Evolutionary conservation across 2,113 vertebrate genomes (phyloP).

Genomic region (Grammomys surdaster): DNA sequence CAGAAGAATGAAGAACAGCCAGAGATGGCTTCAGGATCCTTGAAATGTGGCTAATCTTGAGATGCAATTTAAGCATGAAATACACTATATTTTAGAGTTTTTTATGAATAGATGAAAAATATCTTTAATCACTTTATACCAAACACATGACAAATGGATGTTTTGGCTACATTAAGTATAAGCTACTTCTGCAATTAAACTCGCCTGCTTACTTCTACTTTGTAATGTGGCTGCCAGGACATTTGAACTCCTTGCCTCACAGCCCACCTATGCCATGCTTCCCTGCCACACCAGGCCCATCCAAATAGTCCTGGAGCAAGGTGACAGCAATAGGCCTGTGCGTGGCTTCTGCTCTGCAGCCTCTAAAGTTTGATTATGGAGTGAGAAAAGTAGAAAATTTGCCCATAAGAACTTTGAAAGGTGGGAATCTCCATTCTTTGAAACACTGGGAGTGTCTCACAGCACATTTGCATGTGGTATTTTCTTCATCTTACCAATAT

Average conservation of each 20-base stretch:
- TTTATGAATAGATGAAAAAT: neutral
- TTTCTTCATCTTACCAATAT: neutral
- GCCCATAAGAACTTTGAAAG: neutral
- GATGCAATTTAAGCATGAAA: neutral
- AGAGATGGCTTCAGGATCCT: neutral
- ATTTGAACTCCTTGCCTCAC: neutral
- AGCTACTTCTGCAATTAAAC: neutral
- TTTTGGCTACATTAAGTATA: neutral
- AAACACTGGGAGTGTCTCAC: neutral
- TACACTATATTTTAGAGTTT: neutral
- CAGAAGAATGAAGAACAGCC: neutral
- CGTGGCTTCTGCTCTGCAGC: neutral
- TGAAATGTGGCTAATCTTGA: neutral
- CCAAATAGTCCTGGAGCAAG: too few relatives aligned
- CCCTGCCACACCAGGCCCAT: neutral
- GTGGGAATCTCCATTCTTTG: neutral
- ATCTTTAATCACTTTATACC: neutral
- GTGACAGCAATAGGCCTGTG: neutral
- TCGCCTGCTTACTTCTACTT: constrained; percentile 17
- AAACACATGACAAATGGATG: neutral
- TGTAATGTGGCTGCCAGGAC: neutral
- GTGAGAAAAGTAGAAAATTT: neutral
- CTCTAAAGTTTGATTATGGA: neutral
- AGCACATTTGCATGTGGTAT: neutral
- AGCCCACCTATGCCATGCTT: too few relatives aligned